Conservation (phyloP, 2,888 invertebrate genomes). For the Adelognathus sp. region DNA sequence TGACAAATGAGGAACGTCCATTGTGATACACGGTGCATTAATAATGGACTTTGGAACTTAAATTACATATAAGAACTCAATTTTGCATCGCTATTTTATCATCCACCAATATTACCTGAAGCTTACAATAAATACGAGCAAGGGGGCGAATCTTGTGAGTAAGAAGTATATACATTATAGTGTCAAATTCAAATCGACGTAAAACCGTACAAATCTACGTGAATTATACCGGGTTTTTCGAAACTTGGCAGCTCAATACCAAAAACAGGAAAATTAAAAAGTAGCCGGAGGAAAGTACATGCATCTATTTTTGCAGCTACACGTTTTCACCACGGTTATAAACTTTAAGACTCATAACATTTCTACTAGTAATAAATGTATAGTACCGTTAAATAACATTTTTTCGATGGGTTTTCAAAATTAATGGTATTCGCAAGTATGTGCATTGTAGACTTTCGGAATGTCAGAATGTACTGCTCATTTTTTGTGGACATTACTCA, state of each 20-base stretch:
- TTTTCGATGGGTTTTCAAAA: conserved; percentile 14
- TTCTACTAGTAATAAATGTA: conserved; percentile 64
- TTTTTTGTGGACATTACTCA: neutral
- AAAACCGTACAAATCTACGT: conserved; percentile 43
- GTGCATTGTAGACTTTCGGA: neutral
- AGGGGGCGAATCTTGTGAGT: neutral
- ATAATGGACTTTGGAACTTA: conserved; percentile 1
- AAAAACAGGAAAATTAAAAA: conserved; percentile 68
- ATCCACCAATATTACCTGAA: neutral
- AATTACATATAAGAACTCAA: neutral
- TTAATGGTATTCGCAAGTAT: neutral
- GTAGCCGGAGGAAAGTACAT: conserved; percentile 64
- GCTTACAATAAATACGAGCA: conserved; percentile 20
- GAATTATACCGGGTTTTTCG: conserved; percentile 68
- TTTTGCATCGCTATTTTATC: neutral
- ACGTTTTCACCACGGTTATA: conserved; percentile 74
- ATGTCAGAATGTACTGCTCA: neutral
- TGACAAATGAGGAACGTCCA: neutral
- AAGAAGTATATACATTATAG: conserved; percentile 19
- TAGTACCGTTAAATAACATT: conserved; percentile 40
- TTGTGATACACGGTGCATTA: conserved; percentile 2
- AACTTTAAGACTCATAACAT: conserved; percentile 66
- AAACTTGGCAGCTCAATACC: conserved; percentile 77
- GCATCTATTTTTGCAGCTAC: conserved; percentile 78
- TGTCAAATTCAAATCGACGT: conserved; percentile 16